Conservation (phyloP, 2,113 vertebrate species). For the Lepidothrix coronata region DNA sequence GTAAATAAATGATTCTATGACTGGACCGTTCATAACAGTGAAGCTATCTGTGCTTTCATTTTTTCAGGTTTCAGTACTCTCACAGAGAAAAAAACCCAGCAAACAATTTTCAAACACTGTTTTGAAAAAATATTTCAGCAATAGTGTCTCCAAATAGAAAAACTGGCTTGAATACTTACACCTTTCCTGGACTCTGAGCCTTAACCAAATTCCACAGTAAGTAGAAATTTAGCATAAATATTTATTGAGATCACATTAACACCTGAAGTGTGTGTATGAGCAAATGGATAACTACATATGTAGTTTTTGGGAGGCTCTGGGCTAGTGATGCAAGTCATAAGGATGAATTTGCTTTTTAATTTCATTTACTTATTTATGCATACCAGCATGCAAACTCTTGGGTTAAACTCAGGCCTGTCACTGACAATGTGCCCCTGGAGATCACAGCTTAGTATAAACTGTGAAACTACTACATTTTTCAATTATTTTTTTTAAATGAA, state of each 20-base stretch:
- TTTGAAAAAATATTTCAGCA: not conserved
- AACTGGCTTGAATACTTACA: not conserved
- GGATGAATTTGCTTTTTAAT: not conserved
- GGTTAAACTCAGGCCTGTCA: not conserved
- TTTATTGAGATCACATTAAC: not conserved
- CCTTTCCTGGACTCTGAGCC: not conserved
- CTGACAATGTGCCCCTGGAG: not conserved
- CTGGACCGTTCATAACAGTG: not conserved
- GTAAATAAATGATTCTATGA: not conserved
- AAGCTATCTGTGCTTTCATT: not conserved
- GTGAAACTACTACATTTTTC: not conserved
- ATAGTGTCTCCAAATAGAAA: not conserved
- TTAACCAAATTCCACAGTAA: not conserved
- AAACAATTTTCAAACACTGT: constrained; percentile 22
- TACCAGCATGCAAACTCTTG: rapidly evolving
- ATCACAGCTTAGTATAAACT: not conserved
- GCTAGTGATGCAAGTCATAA: not conserved
- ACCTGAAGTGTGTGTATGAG: not conserved
- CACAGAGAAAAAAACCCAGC: not conserved
- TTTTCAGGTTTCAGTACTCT: not conserved
- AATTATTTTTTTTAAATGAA: not conserved
- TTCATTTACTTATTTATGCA: not conserved
- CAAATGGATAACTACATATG: not conserved
- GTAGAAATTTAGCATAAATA: not conserved
- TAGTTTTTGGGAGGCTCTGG: not conserved